These are phyloP conservation scores for Brachyptera putata DNA, from an alignment of 2,888 invertebrate species.

Conservation along the genomic window DNA sequence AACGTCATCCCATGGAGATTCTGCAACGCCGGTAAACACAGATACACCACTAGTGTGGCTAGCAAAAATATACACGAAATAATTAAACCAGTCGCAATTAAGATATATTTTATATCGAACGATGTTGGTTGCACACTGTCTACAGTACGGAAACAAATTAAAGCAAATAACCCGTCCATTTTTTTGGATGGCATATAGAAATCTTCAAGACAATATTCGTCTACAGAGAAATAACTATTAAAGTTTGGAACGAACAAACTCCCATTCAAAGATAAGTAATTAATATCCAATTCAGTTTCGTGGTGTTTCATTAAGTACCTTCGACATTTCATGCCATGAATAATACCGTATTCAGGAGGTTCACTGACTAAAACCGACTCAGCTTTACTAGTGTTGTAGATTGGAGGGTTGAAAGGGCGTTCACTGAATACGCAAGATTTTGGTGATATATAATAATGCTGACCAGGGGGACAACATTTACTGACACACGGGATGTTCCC, in stretches of 20 bases:
- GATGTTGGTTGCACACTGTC: neutral
- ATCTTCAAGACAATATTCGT: conserved; percentile 42
- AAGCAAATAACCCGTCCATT: conserved; percentile 35
- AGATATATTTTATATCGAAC: conserved; percentile 15
- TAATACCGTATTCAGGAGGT: neutral
- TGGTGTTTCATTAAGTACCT: neutral
- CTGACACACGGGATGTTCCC: neutral
- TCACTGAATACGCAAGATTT: neutral
- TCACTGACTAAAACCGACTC: neutral
- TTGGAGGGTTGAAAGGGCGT: neutral
- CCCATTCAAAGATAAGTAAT: neutral
- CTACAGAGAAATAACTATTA: neutral
- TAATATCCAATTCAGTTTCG: neutral
- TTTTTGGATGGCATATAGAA: conserved; percentile 30
- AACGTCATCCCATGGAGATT: conserved; percentile 72
- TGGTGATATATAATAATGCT: neutral
- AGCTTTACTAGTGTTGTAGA: neutral
- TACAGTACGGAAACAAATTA: conserved; percentile 40
- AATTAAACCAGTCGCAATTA: conserved; percentile 41
- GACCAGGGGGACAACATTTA: conserved; percentile 2
- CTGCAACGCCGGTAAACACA: conserved; percentile 58
- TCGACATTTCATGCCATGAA: neutral
- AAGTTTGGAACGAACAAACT: conserved; percentile 36
- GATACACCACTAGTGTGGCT: conserved; percentile 62
- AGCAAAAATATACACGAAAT: conserved; percentile 63